Evolutionary conservation across 2,888 invertebrate species (phyloP).

Genomic region (Mayetiola destructor): DNA sequence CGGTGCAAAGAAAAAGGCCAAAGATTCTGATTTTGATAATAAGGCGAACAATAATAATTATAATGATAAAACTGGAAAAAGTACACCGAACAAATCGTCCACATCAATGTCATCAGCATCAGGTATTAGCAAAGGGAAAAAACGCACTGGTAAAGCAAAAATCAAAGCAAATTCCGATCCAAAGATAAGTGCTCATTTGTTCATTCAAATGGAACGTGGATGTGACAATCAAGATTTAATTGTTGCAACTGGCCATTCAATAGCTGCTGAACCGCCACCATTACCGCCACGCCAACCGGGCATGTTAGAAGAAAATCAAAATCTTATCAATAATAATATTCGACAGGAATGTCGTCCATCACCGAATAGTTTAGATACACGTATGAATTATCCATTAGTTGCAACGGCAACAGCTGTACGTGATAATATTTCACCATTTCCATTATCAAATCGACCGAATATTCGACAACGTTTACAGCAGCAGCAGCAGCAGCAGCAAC

Average conservation of each 20-base stretch:
- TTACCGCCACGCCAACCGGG: slow-evolving; percentile 44
- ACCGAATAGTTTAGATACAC: slow-evolving; percentile 33
- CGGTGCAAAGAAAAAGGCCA: slow-evolving; percentile 26
- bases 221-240: slow-evolving; percentile 21
- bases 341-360: slow-evolving; percentile 22
- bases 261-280: slow-evolving; percentile 40
- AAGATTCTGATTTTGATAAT: slow-evolving; percentile 6
- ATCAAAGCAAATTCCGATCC: slow-evolving; percentile 36
- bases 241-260: slow-evolving; percentile 31
- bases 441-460: slow-evolving; percentile 33
- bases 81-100: not conserved
- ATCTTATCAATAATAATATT: slow-evolving; percentile 16
- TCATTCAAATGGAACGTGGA: slow-evolving; percentile 32
- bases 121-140: slow-evolving; percentile 18
- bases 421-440: slow-evolving; percentile 34
- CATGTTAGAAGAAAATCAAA: slow-evolving; percentile 29
- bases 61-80: slow-evolving; percentile 9
- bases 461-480: slow-evolving; percentile 35
- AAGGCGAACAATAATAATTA: not conserved
- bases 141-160: slow-evolving; percentile 31
- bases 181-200: slow-evolving; percentile 36
- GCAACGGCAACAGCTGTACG: slow-evolving; percentile 34
- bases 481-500: slow-evolving; percentile 21
- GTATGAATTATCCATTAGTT: slow-evolving; percentile 34
- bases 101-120: not conserved